These are phyloP conservation scores for Andrena trimmerana DNA, from an alignment of 2,888 invertebrate species.

Conservation along the genomic window DNA sequence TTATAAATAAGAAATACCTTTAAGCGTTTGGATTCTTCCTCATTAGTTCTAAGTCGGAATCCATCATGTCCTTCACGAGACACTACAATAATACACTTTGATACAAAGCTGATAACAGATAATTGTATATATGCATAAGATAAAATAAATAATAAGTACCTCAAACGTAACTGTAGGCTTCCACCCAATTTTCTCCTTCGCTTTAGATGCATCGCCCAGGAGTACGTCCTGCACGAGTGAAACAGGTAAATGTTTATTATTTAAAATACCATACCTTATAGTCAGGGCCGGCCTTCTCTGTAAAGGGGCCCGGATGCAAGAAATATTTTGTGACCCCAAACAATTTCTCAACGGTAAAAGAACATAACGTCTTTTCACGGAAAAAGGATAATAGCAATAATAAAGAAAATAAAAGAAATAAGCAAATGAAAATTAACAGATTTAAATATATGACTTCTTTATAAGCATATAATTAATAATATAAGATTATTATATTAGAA, in stretches of 20 bases:
- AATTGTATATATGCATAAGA: constrained; percentile 8
- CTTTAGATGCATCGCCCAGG: constrained; percentile 97
- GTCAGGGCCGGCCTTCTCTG: too few species aligned
- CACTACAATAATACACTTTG: constrained; percentile 84
- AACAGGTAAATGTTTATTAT: constrained; percentile 26
- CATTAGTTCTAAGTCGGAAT: constrained; percentile 96
- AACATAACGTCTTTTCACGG: too few species aligned
- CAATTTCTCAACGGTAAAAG: too few species aligned
- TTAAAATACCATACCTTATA: background rate
- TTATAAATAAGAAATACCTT: constrained; percentile 42
- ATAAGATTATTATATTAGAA: too few species aligned
- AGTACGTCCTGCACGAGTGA: constrained; percentile 90
- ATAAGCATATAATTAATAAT: too few species aligned
- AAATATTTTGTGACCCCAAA: too few species aligned
- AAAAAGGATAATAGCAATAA: too few species aligned
- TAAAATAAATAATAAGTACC: constrained; percentile 77
- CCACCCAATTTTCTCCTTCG: constrained; percentile 95
- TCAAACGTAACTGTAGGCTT: constrained; percentile 92
- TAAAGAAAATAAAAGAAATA: too few species aligned
- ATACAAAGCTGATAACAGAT: background rate
- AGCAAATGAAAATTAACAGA: too few species aligned
- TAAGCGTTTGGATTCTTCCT: constrained; percentile 95
- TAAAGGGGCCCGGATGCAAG: too few species aligned
- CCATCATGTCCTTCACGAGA: constrained; percentile 98
- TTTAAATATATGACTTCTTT: too few species aligned